Percentiles rank a stretch among this genome's conserved stretches.
These are phyloP conservation scores for Anser cygnoides DNA, from an alignment of 2,113 vertebrate species.

Conservation along the genomic window DNA sequence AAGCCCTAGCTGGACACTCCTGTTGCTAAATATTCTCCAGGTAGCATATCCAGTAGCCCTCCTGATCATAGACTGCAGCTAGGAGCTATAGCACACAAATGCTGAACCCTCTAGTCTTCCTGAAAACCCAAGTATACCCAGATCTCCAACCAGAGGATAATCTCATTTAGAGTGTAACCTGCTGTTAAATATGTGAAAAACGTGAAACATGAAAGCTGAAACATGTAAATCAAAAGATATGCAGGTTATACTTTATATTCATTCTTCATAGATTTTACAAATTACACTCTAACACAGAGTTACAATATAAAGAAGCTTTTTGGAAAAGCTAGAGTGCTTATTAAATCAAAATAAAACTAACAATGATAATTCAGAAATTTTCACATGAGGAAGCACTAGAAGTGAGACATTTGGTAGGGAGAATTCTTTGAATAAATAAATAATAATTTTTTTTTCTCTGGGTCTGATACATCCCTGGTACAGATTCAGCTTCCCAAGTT, in stretches of 20 bases:
- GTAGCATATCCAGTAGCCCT: not conserved
- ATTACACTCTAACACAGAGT: not conserved
- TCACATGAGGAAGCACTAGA: not conserved
- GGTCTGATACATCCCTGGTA: not conserved
- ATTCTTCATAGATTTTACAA: not conserved
- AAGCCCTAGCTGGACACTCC: not conserved
- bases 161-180: not conserved
- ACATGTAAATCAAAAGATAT: not conserved
- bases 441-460: not conserved
- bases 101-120: not conserved
- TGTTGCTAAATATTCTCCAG: not conserved
- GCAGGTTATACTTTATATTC: not conserved
- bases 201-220: not conserved
- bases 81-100: not conserved
- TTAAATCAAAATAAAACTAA: not conserved
- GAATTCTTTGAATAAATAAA: not conserved
- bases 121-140: not conserved
- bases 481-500: not conserved
- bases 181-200: not conserved
- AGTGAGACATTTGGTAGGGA: not conserved
- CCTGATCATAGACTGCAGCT: not conserved
- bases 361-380: not conserved
- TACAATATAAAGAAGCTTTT: not conserved
- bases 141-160: not conserved
- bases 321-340: fast-evolving